Evolutionary conservation across 2,888 invertebrate genomes (phyloP), one percentile per base, ranked within the genome.

Genomic region (Iselma pallidipennis): DNA sequence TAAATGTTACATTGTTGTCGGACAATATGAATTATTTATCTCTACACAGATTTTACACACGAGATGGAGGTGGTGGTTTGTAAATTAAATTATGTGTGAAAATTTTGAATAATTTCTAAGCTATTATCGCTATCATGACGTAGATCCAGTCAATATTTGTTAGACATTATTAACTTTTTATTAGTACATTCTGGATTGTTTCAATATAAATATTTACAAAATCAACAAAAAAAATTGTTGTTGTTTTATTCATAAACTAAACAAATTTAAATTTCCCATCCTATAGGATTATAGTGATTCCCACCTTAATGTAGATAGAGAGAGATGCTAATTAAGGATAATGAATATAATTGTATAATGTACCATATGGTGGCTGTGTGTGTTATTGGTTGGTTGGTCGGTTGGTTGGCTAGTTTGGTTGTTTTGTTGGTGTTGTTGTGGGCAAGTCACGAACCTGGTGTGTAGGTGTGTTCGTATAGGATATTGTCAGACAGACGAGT

Each of bases 391-490:
- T 29, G 29, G 14, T 4, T 33, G 12, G 12, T 1, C 12, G 29
- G 29, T 7, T 21, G 21, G 21, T 61, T n/a, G 37, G 25, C 56
- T 12, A 49, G 29, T 53, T 52, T 57, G 53, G 33, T 49, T 28
- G 3, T 23, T 37, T 21, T 26, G 28, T 37, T 50, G 16, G 51
- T 52, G 49, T 57, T 45, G 52, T 61, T 61, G 61, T 61, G 52
- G 53, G 56, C 61, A 51, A 57, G 61, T 61, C 61, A 61, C 61
- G 61, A 56, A 56, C 16, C 7, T 16, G 45, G 14, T 29, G 51
- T 49, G 55, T 55, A 56, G 60, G 55, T 16, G 29, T 29, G 10
- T 4, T 4, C 10, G 10, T 29, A 29, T 29, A 10, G 2, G 10
- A 19, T 42, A 19, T 45, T 45, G 45, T 19, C 21, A 21, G 45